Evolutionary conservation across 2,797 vertebrate species (phyloP).

Genomic region (Eulemur mongoz): DNA sequence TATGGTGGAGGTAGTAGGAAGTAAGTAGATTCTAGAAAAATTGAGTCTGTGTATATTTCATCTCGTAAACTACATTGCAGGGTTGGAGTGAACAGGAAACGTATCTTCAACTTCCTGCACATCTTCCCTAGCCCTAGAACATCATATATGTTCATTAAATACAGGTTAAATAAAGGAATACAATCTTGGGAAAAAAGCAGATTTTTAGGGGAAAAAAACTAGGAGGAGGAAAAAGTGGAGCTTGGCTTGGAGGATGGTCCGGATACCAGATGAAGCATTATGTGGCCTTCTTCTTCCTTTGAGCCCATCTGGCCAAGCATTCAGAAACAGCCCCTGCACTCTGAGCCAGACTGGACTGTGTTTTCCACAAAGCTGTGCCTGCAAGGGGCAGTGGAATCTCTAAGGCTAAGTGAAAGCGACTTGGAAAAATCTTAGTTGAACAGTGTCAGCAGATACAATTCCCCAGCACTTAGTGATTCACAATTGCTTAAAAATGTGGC

Average conservation of each 20-base stretch:
- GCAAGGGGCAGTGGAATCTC: neutral
- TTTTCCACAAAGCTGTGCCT: neutral
- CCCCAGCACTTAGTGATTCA: conserved; percentile 5
- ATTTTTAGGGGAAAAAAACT: neutral
- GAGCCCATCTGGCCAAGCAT: neutral
- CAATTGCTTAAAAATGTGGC: conserved; percentile 40
- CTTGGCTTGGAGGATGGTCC: neutral
- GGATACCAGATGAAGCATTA: neutral
- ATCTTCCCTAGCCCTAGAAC: neutral
- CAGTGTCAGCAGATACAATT: conserved; percentile 27
- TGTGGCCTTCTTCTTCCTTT: neutral
- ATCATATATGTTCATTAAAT: neutral
- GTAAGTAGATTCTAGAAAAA: neutral
- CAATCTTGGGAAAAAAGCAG: neutral
- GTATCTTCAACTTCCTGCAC: neutral
- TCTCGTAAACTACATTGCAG: neutral
- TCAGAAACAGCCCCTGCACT: neutral
- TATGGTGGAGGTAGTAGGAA: neutral
- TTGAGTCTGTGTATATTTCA: neutral
- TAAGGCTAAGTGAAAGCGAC: neutral
- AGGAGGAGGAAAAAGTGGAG: neutral
- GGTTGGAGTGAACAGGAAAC: neutral
- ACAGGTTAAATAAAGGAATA: neutral
- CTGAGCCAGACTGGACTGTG: neutral
- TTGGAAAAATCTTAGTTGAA: conserved; percentile 10